These are phyloP conservation scores for Ivindomyrus marchei DNA, from an alignment of 2,113 vertebrate species.

Conservation along the genomic window DNA sequence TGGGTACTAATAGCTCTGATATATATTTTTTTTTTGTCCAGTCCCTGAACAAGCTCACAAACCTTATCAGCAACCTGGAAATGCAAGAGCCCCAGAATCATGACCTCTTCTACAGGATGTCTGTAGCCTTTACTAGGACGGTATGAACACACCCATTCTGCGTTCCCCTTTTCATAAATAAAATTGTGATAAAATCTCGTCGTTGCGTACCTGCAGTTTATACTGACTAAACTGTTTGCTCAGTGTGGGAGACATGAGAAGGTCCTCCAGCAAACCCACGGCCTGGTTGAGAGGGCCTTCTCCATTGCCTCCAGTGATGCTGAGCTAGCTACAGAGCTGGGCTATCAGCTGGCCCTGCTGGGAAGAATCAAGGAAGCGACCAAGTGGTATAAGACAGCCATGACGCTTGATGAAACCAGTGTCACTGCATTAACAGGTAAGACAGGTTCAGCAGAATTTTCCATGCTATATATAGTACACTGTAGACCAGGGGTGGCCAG, in stretches of 20 bases:
- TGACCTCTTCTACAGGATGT: constrained; percentile 76
- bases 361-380: constrained; percentile 77
- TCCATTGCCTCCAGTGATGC: constrained; percentile 61
- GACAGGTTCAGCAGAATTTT: not conserved
- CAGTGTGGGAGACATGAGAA: constrained; percentile 85
- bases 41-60: constrained; percentile 72
- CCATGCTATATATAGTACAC: not conserved
- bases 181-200: not conserved
- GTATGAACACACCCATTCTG: constrained; percentile 57
- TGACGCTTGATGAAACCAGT: constrained; percentile 79
- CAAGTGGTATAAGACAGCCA: constrained; percentile 83
- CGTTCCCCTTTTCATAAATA: not conserved
- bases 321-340: constrained; percentile 85
- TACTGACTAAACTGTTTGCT: not conserved
- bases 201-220: not conserved
- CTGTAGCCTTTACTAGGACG: constrained; percentile 81
- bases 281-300: constrained; percentile 78
- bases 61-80: constrained; percentile 71
- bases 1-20: not conserved
- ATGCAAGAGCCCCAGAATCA: constrained; percentile 76
- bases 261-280: constrained; percentile 76
- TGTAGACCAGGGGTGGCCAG: not conserved
- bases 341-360: constrained; percentile 85
- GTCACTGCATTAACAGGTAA: constrained; percentile 78
- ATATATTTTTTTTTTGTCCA: constrained; percentile 44